These are phyloP conservation scores for Synanthedon andrenaeformis DNA, from an alignment of 2,888 invertebrate species.

Conservation along the genomic window DNA sequence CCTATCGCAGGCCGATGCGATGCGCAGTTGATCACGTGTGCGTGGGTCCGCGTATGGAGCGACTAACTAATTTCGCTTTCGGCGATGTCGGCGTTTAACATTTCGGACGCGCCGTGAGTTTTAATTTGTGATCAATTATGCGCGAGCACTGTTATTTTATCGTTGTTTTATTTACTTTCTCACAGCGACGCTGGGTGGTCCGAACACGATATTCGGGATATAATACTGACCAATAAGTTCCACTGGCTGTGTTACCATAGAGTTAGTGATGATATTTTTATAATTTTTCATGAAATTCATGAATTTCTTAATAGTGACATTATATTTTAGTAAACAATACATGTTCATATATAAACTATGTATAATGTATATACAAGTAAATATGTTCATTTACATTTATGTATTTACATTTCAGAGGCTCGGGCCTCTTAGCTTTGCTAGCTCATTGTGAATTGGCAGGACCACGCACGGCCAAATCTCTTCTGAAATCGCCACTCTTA, in stretches of 20 bases:
- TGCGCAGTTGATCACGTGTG: slow-evolving; percentile 19
- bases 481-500: too few species aligned
- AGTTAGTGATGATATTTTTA: slow-evolving; percentile 14
- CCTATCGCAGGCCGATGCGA: slow-evolving; percentile 7
- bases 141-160: slow-evolving; percentile 66
- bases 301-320: too few species aligned
- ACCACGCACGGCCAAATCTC: too few species aligned
- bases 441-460: too few species aligned
- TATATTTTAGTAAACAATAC: too few species aligned
- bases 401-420: too few species aligned
- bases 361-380: too few species aligned
- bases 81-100: slow-evolving; percentile 58
- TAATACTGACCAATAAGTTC: slow-evolving; percentile 58
- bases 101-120: slow-evolving; percentile 64
- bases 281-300: too few species aligned
- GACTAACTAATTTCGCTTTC: slow-evolving; percentile 59
- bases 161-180: slow-evolving; percentile 67
- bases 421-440: too few species aligned
- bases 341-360: too few species aligned
- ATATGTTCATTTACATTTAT: too few species aligned
- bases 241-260: slow-evolving; percentile 49
- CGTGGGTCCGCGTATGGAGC: slow-evolving; percentile 15
- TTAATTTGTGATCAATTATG: slow-evolving; percentile 72
- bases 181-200: slow-evolving; percentile 64
- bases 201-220: slow-evolving; percentile 61